Base-by-base conservation (phyloP, 2,797 vertebrate species). In the Sebastes steindachneri region DNA sequence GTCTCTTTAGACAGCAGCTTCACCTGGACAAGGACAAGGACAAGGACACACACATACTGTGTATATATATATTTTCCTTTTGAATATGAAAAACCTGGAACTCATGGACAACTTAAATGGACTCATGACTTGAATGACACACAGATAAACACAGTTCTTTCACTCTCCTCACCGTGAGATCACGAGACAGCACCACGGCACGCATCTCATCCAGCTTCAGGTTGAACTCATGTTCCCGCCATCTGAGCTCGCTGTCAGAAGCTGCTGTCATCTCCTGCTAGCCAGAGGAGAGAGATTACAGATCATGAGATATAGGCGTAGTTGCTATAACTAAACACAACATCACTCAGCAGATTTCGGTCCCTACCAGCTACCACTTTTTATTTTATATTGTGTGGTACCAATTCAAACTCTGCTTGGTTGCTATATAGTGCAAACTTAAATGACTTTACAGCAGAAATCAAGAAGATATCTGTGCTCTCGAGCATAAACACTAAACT, bases 1-100 rank as follows among this genome's bases (percentile, higher is more conserved):
- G 92, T 77, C 84, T 97, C 96, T 79, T 95, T 93, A 57, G 79
- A 95, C 67, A 96, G 84, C 21, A 96, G 85, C 54, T 97, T 95
- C 10, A 95, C 94, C 97, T 97, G 88, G 77, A 73, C 10, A 51
- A 37, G 35, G 10, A 45, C 58, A 41, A 35, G 33, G 9, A 28
- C 31, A 31, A 31, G 31, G 31, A 33, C 8, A 35, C 33, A 35
- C 33, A 35, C 33, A 35, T 35, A 35, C 33, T 35, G 33, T 35
- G 33, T 35, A 35, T 35, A 14, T 37, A 37, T 37, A 37, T 37
- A 37, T 37, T 12, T 37, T 12, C 11, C 12, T 37, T 37, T 37
- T 37, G 35, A 37, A 37, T 12, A 5, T 37, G 35, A 37, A 37
- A 37, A 37, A 37, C 35, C 35, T 37, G 35, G 35, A 37, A 37